These are phyloP conservation scores for Chrysopa pallens DNA, from an alignment of 1,140 invertebrate genomes.

Conservation along the genomic window DNA sequence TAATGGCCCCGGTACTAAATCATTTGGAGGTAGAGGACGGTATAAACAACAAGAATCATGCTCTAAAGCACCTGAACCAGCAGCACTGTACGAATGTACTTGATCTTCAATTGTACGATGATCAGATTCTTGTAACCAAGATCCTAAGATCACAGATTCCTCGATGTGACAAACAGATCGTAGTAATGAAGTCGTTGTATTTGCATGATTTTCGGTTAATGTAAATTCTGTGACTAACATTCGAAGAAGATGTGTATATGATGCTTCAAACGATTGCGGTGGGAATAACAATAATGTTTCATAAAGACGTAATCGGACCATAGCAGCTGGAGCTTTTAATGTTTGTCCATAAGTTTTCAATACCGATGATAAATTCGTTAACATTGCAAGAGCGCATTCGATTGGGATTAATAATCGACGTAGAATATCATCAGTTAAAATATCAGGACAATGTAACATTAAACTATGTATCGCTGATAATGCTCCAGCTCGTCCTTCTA, in stretches of 20 bases:
- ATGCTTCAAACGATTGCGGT: constrained; percentile 65
- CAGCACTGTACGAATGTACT: constrained; percentile 84
- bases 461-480: constrained; percentile 91
- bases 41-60: constrained; percentile 89
- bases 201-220: constrained; percentile 82
- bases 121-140: constrained; percentile 87
- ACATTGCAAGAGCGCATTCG: constrained; percentile 84
- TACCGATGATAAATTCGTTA: constrained; percentile 70
- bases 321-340: constrained; percentile 81
- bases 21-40: constrained; percentile 35
- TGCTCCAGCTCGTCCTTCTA: constrained; percentile 91
- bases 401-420: constrained; percentile 70
- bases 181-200: constrained; percentile 82
- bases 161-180: constrained; percentile 76
- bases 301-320: constrained; percentile 80
- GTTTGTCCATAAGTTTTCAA: constrained; percentile 86
- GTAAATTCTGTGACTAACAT: constrained; percentile 97
- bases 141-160: constrained; percentile 71
- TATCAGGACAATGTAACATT: constrained; percentile 72
- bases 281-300: constrained; percentile 74
- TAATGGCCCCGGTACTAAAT: constrained; percentile 61
- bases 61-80: constrained; percentile 87
- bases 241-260: constrained; percentile 69
- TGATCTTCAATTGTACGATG: constrained; percentile 95
- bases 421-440: constrained; percentile 82